Conservation (phyloP, 2,113 vertebrate species). For the Nycticebus coucang region DNA sequence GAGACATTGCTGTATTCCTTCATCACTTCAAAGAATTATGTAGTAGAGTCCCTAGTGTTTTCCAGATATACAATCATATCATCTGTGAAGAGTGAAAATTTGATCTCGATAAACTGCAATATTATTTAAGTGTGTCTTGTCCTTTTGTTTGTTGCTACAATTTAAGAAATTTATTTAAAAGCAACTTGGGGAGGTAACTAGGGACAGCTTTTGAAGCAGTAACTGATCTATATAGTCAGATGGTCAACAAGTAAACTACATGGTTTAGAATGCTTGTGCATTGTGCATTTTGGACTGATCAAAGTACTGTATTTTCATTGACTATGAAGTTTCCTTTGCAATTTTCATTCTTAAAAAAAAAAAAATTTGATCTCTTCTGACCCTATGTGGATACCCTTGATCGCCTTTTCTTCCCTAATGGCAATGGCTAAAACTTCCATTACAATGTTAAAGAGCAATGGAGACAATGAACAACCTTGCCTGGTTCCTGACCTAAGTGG, state of each 20-base stretch:
- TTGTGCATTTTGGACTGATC: constrained; percentile 37
- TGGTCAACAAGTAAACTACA: constrained; percentile 55
- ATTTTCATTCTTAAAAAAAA: constrained; percentile 48
- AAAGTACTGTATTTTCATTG: constrained; percentile 53
- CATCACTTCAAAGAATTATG: no score
- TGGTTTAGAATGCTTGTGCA: constrained; percentile 28
- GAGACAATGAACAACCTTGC: no score
- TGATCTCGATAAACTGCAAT: constrained; percentile 78
- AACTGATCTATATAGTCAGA: constrained; percentile 54
- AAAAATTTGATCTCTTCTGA: no score
- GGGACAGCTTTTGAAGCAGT: constrained; percentile 45
- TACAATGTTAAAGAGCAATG: no score
- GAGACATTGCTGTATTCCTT: no score
- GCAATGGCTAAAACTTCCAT: no score
- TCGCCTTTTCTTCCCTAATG: no score
- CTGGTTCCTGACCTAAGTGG: no score
- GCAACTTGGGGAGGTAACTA: constrained; percentile 46
- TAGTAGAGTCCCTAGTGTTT: no score
- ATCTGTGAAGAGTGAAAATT: no score
- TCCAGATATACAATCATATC: no score
- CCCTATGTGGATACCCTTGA: no score
- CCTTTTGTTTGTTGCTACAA: constrained; percentile 71
- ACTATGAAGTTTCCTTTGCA: constrained; percentile 54
- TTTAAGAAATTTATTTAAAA: constrained; percentile 75
- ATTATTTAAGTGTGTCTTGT: constrained; percentile 74